phyloP scores from a whole-genome alignment of 92 coral and sea anemone species.

The Epizoanthus illoricatus region DNA sequence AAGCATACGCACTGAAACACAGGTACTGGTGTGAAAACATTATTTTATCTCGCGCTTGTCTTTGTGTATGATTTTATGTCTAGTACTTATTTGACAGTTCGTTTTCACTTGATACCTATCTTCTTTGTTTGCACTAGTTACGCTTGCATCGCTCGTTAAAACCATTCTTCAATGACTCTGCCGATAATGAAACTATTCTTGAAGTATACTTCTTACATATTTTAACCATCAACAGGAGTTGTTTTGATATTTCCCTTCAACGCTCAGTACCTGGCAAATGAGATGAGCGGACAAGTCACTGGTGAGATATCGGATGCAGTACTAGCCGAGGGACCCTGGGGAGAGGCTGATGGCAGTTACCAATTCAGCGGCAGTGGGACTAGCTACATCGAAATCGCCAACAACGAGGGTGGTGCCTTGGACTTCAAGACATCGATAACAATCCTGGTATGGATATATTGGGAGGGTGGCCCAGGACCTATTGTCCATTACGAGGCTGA shows the following conservation, averaged over 20 bases:
- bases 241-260: constrained; percentile 17
- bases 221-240: background rate
- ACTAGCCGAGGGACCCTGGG: constrained; percentile 19
- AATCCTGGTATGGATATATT: constrained; percentile 7
- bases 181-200: background rate
- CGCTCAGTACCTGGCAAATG: constrained; percentile 15
- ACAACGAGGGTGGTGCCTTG: constrained; percentile 7
- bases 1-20: too few species aligned
- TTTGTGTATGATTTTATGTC: too few species aligned
- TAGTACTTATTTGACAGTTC: too few species aligned
- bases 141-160: too few species aligned
- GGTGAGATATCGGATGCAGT: constrained; percentile 6
- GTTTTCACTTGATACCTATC: too few species aligned
- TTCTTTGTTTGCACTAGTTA: too few species aligned
- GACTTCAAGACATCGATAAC: constrained; percentile 12
- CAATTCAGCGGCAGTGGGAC: background rate
- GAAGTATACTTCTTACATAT: background rate
- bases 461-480: constrained; percentile 14
- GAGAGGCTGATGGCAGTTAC: constrained; percentile 12
- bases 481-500: constrained; percentile 12
- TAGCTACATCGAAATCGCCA: constrained; percentile 18
- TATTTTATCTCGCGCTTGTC: too few species aligned
- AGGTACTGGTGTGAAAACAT: too few species aligned
- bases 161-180: background rate
- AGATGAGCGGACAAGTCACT: background rate